Evolutionary conservation across 1,140 invertebrate genomes (phyloP), one percentile per base, ranked within the genome.

Genomic region (Ganaspis sp.): DNA sequence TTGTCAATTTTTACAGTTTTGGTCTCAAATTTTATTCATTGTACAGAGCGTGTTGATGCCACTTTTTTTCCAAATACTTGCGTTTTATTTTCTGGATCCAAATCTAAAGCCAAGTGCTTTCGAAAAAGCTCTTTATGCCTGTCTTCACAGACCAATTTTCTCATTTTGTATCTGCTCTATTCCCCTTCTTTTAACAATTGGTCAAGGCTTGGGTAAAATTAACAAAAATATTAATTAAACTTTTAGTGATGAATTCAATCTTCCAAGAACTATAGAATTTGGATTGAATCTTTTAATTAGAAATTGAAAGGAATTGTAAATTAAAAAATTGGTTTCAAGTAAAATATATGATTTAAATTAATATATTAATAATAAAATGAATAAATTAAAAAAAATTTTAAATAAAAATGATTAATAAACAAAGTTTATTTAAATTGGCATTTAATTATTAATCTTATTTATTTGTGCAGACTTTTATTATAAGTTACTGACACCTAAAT

Each of bases 401-500:
- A 42, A 9, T 12, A 54, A 15, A 34, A 72, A 17, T 73, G 15
- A 40, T 34, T 23, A 49, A 19, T 71, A n/a, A n/a, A n/a, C n/a
- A n/a, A n/a, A n/a, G n/a, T n/a, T n/a, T n/a, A n/a, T n/a, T n/a
- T n/a, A n/a, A n/a, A n/a, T n/a, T n/a, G n/a, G n/a, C n/a, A n/a
- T n/a, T n/a, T n/a, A n/a, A n/a, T n/a, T n/a, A n/a, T n/a, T n/a
- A n/a, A n/a, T n/a, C n/a, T n/a, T n/a, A n/a, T n/a, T n/a, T n/a
- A n/a, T 74, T 78, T 76, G 38, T 70, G 45, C 76, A 88, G 88
- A 85, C 72, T 79, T 81, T 29, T 73, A 85, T 81, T 83, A 85
- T 40, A 86, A 85, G 37, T 83, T 88, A 69, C 81, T 86, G 8
- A 86, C 84, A 40, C 80, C 79, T 42, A 34, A 77, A 42, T 89